Conservation (phyloP, 2,888 invertebrate genomes). For the Acanthoscelides obtectus region DNA sequence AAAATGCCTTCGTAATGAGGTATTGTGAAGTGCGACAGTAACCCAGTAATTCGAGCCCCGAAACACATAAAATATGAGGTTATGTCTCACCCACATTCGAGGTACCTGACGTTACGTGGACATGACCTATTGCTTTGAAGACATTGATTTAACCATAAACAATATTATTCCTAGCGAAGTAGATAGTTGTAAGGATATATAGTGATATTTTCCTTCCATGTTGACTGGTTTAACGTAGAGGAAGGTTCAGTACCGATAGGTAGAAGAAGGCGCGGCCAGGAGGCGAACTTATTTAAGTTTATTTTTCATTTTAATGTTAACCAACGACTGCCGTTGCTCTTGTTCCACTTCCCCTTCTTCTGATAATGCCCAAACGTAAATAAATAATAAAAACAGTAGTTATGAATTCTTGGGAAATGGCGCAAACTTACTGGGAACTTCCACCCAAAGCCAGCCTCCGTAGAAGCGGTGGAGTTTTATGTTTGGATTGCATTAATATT, state of each 20-base stretch:
- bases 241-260: neutral
- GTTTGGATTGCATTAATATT: conserved; percentile 8
- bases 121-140: too few species aligned
- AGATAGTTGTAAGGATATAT: too few species aligned
- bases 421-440: neutral
- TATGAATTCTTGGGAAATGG: neutral
- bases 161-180: too few species aligned
- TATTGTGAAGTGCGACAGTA: too few species aligned
- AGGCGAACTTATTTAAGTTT: neutral
- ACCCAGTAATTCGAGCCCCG: too few species aligned
- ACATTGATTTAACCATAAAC: too few species aligned
- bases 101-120: too few species aligned
- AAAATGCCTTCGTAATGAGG: too few species aligned
- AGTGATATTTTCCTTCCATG: neutral
- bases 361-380: neutral
- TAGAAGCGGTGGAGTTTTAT: neutral
- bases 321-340: neutral
- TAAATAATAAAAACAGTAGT: neutral
- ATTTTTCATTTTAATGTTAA: neutral
- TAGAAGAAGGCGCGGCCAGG: too few species aligned
- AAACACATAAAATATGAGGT: too few species aligned
- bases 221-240: neutral
- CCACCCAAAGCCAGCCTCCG: neutral
- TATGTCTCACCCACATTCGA: too few species aligned
- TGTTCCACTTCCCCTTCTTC: neutral